These are phyloP conservation scores for Balearica regulorum DNA, from an alignment of 2,797 vertebrate species.

Conservation along the genomic window DNA sequence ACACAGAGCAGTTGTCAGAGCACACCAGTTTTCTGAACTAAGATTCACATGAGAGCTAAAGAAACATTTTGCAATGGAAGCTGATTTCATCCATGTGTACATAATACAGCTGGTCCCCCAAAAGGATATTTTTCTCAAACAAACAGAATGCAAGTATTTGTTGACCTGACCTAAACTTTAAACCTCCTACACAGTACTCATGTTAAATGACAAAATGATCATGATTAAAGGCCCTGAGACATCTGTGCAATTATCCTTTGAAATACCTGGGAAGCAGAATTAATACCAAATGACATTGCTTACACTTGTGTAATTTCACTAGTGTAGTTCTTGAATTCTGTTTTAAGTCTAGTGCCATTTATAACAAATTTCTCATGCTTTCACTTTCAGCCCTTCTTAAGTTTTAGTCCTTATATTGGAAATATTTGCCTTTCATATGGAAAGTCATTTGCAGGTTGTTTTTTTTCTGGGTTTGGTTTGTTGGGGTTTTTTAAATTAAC, in stretches of 20 bases:
- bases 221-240: neutral
- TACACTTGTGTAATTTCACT: neutral
- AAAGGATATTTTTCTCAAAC: neutral
- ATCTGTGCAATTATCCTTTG: neutral
- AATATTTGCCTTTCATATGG: neutral
- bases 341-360: neutral
- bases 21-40: neutral
- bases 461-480: too few species aligned
- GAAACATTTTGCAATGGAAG: neutral
- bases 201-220: neutral
- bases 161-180: neutral
- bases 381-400: neutral
- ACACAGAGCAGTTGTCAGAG: neutral
- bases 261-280: neutral
- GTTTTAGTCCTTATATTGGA: neutral
- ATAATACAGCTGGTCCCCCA: neutral
- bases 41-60: neutral
- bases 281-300: neutral
- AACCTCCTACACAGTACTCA: neutral
- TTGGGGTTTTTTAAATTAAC: neutral
- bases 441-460: neutral
- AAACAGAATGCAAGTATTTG: neutral
- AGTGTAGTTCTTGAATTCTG: neutral
- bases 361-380: neutral
- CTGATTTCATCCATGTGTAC: neutral